These are phyloP conservation scores for Corythucha ciliata DNA, from an alignment of 2,888 invertebrate species.

Conservation along the genomic window DNA sequence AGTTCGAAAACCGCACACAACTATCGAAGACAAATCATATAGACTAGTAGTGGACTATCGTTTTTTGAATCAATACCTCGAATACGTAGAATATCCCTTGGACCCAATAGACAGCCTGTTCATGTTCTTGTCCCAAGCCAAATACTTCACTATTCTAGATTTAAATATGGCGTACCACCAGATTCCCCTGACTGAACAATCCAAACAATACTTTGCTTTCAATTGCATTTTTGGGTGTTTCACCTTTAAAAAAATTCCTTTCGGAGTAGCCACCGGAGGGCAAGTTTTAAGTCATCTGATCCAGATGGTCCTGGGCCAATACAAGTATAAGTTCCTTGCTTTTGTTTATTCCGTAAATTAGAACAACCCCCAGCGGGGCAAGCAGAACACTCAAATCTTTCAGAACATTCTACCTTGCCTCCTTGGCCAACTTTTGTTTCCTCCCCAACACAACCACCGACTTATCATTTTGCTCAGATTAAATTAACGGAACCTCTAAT, in stretches of 20 bases:
- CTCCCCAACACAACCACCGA: too few species aligned
- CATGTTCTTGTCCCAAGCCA: slow-evolving; percentile 1
- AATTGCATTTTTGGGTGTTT: slow-evolving; percentile 19
- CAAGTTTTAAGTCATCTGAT: too few species aligned
- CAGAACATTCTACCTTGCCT: too few species aligned
- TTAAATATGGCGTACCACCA: slow-evolving; percentile 28
- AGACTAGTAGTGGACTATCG: slow-evolving; percentile 32
- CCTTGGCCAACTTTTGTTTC: too few species aligned
- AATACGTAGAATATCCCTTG: slow-evolving; percentile 12
- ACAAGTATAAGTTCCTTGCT: too few species aligned
- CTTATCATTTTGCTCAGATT: too few species aligned
- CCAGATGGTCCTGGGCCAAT: too few species aligned
- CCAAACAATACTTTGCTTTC: slow-evolving; percentile 18
- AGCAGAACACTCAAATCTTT: too few species aligned
- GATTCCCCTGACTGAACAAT: slow-evolving; percentile 15
- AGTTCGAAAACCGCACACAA: slow-evolving; percentile 14
- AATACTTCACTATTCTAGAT: slow-evolving; percentile 25
- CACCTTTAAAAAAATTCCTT: slow-evolving; percentile 22
- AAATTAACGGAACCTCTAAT: too few species aligned
- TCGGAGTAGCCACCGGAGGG: slow-evolving; percentile 25
- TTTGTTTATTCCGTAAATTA: too few species aligned
- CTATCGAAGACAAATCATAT: background rate
- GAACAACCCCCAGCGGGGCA: too few species aligned
- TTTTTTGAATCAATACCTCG: slow-evolving; percentile 11
- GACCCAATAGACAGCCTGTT: slow-evolving; percentile 1